Evolutionary conservation across 2,888 invertebrate species (phyloP).

Genomic region (Volucella inanis): DNA sequence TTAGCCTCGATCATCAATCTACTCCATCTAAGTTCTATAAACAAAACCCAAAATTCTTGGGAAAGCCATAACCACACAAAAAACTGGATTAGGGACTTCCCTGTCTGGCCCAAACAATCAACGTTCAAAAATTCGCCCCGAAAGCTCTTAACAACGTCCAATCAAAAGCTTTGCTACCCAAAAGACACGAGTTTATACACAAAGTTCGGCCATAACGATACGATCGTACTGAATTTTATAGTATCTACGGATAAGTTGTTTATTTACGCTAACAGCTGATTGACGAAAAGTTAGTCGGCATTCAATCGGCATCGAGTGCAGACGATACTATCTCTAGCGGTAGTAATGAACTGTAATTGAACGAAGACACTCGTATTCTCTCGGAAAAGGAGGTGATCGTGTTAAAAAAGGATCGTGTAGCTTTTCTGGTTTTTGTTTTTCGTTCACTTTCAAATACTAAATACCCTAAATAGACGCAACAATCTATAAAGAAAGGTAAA

Average conservation of each 20-base stretch:
- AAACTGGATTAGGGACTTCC: not conserved
- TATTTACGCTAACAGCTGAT: constrained; percentile 67
- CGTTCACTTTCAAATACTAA: not conserved
- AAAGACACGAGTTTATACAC: constrained; percentile 35
- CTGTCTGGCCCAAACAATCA: not conserved
- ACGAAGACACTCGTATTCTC: constrained; percentile 3
- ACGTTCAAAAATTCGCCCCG: not conserved
- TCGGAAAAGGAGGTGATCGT: constrained; percentile 69
- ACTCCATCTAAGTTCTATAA: not conserved
- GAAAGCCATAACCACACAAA: not conserved
- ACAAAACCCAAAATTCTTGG: not conserved
- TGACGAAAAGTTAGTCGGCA: constrained; percentile 65
- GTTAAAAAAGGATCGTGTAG: constrained; percentile 62
- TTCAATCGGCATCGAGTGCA: constrained; percentile 66
- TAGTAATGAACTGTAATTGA: constrained; percentile 37
- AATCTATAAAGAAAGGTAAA: constrained; percentile 46
- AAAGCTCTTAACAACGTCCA: constrained; percentile 1
- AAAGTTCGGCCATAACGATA: constrained; percentile 41
- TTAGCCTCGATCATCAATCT: not conserved
- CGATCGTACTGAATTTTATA: constrained; percentile 41
- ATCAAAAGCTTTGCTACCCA: constrained; percentile 22
- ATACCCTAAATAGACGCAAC: not conserved
- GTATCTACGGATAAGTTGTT: constrained; percentile 40
- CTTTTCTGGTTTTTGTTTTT: constrained; percentile 39
- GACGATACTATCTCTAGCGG: constrained; percentile 45